Percentiles rank a stretch among this genome's conserved stretches.
Evolutionary conservation across 2,797 vertebrate genomes (phyloP).

Genomic region (Enteromius paludinosus): DNA sequence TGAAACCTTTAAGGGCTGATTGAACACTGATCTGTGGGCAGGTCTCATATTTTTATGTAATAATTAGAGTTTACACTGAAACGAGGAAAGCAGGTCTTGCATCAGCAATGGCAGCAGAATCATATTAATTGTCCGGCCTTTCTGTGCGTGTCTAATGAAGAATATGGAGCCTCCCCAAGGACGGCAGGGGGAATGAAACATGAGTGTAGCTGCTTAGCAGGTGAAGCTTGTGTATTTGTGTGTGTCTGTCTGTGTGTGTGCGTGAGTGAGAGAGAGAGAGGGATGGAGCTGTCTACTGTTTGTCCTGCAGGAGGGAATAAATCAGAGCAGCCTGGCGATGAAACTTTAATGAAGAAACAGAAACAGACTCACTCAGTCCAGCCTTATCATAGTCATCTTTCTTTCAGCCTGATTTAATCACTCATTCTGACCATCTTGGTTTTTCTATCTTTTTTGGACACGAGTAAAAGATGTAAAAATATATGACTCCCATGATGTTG

Average conservation of each 20-base stretch:
- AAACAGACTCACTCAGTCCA: constrained; percentile 52
- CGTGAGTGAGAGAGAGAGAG: constrained; percentile 19
- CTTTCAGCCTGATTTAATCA: constrained; percentile 44
- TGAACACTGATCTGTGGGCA: background rate
- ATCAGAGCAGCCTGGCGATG: constrained; percentile 49
- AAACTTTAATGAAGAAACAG: constrained; percentile 59
- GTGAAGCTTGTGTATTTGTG: constrained; percentile 6
- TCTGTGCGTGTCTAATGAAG: constrained; percentile 39
- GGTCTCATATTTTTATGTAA: constrained; percentile 4
- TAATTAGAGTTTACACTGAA: constrained; percentile 1
- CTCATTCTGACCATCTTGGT: constrained; percentile 12
- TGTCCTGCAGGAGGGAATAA: constrained; percentile 56
- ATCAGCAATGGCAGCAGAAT: background rate
- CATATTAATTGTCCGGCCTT: constrained; percentile 13
- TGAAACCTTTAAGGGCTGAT: constrained; percentile 3
- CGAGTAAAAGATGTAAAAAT: background rate
- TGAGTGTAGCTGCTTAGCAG: constrained; percentile 25
- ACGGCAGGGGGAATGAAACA: constrained; percentile 34
- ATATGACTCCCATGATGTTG: background rate
- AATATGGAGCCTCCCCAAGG: background rate
- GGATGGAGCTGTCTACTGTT: constrained; percentile 41
- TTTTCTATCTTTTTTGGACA: constrained; percentile 35
- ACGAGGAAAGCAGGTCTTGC: background rate
- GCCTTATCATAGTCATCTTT: constrained; percentile 47
- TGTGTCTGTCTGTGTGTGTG: constrained; percentile 12